Conservation (phyloP, 2,888 invertebrate species). For the Micoletzkya japonica region DNA sequence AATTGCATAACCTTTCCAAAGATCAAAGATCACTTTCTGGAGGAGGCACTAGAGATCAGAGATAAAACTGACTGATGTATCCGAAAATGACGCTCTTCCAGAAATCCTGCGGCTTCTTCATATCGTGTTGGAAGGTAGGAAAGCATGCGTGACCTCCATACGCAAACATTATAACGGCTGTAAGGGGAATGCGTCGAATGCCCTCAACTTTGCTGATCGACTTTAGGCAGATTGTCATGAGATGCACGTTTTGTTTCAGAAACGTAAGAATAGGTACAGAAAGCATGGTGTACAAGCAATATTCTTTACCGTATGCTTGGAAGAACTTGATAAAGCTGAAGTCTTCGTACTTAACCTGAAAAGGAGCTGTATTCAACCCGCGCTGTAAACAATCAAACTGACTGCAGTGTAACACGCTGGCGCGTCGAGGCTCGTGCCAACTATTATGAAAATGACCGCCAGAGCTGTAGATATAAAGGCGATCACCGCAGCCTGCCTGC, state of each 20-base stretch:
- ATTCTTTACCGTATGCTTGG: conserved; percentile 72
- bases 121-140: conserved; percentile 28
- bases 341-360: conserved; percentile 65
- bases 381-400: too few species aligned
- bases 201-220: neutral
- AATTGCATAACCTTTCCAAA: too few species aligned
- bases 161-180: conserved; percentile 25
- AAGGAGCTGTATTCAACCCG: neutral
- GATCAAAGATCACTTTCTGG: too few species aligned
- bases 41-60: too few species aligned
- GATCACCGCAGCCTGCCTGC: conserved; percentile 21
- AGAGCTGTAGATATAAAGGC: conserved; percentile 12
- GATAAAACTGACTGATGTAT: conserved; percentile 23
- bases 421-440: conserved; percentile 17
- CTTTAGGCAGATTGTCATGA: neutral
- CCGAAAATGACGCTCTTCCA: conserved; percentile 8
- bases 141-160: conserved; percentile 25
- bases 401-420: too few species aligned
- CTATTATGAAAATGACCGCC: conserved; percentile 21
- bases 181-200: neutral
- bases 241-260: too few species aligned
- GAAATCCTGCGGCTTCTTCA: conserved; percentile 22
- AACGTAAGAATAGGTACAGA: too few species aligned
- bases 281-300: too few species aligned
- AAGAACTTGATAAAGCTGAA: conserved; percentile 74